phyloP scores from a whole-genome alignment of 1,140 invertebrate species.

The Hestina assimilis region DNA sequence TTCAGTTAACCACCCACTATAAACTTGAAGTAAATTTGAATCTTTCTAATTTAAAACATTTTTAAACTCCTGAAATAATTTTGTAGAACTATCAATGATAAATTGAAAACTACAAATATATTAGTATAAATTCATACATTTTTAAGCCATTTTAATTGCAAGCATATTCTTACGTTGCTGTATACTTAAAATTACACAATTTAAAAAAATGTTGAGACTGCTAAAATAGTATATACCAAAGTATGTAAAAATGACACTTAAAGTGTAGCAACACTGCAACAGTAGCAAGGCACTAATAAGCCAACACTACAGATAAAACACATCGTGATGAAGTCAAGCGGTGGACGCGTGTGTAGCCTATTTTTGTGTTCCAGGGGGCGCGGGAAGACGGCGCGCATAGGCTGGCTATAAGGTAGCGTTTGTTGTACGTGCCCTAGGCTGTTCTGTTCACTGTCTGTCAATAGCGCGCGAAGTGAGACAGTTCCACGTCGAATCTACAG shows the following conservation, averaged over 20 bases:
- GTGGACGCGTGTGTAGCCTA: slow-evolving; percentile 71
- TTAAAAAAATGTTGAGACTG: no score
- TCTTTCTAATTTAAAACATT: no score
- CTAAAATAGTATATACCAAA: neutral
- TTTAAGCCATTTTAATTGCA: no score
- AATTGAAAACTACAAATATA: no score
- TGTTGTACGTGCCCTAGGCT: slow-evolving; percentile 78
- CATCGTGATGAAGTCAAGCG: slow-evolving; percentile 37
- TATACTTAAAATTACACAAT: no score
- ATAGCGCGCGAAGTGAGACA: slow-evolving; percentile 66
- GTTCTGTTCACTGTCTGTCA: slow-evolving; percentile 75
- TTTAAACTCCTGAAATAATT: no score
- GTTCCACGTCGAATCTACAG: slow-evolving; percentile 66
- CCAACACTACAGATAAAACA: neutral
- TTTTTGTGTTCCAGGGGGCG: slow-evolving; percentile 78
- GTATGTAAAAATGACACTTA: neutral
- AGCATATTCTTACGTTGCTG: no score
- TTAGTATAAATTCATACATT: no score
- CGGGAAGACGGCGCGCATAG: slow-evolving; percentile 67
- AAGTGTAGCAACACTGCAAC: neutral
- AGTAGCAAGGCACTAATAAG: no score
- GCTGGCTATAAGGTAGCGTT: slow-evolving; percentile 70
- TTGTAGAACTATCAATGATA: no score
- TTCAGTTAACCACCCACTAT: no score
- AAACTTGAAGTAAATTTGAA: no score